A percentile compares a stretch with the other conserved stretches of the same genome.
Evolutionary conservation across 1,140 invertebrate species (phyloP).

Genomic region (Cyclina sinensis): DNA sequence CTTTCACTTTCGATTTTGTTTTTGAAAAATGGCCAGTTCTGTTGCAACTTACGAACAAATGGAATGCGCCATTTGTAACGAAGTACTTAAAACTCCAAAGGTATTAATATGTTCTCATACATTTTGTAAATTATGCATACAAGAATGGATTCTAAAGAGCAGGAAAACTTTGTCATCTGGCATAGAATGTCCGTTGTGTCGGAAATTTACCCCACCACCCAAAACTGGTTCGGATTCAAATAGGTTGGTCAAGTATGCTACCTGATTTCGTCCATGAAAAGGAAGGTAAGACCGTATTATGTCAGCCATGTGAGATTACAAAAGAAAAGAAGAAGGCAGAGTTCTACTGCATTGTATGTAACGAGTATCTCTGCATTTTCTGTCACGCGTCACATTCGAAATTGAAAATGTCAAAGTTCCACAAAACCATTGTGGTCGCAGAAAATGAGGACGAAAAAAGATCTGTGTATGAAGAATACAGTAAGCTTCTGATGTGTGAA

Average conservation of each 20-base stretch:
- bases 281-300: background rate
- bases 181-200: slow-evolving; percentile 48
- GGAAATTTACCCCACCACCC: background rate
- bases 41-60: too few relatives aligned
- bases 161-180: background rate
- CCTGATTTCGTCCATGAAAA: background rate
- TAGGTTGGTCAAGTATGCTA: background rate
- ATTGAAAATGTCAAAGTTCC: background rate
- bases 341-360: slow-evolving; percentile 27
- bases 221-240: background rate
- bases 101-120: slow-evolving; percentile 18
- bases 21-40: too few relatives aligned
- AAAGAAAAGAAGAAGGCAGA: background rate
- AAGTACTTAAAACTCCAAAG: background rate
- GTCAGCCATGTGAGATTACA: slow-evolving; percentile 5
- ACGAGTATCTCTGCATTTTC: slow-evolving; percentile 10
- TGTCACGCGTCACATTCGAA: slow-evolving; percentile 23
- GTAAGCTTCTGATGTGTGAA: slow-evolving; percentile 33
- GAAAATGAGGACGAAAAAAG: background rate
- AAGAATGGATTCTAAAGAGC: background rate
- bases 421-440: background rate
- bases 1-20: too few relatives aligned
- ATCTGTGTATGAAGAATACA: background rate
- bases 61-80: slow-evolving; percentile 38
- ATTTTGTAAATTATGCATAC: slow-evolving; percentile 26